Base-by-base conservation (phyloP, 2,888 invertebrate species). In the Steinernema carpocapsae region DNA sequence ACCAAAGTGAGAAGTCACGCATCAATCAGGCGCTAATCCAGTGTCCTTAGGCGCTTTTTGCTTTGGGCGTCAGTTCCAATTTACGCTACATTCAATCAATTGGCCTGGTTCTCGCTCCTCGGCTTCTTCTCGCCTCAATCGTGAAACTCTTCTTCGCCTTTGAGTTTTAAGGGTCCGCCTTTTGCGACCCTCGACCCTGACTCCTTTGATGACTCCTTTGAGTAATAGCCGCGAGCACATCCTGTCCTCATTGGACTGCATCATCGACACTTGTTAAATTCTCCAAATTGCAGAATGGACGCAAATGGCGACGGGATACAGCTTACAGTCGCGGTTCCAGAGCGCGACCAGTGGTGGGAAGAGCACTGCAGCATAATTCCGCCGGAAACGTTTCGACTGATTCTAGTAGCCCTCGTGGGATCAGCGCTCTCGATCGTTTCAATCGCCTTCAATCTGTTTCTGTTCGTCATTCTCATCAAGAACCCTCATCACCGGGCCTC, bases 391-490 rank as follows among this genome's bases (percentile, higher is more conserved):
- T 75, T 79, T 51, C 78, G 84, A 73, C 71, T 85, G 24, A 52
- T 82, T 32, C 77, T 87, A 43, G 83, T 86, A 26, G 85, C 81
- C 14, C 73, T 84, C n/a, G 24, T 77, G 29, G 87, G 87, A 26
- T 83, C 84, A 3, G 64, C 74, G 26, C 77, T 86, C 22, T 81
- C 87, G 7, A 56, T 76, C 7, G 71, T 85, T 56, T 85, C 85
- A 7, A 78, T 85, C 42, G 56, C 82, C 51, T 83, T 84, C 76
- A 87, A 87, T 76, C 76, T 78, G n/a, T 83, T 87, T 59, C 79
- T 87, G 29, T 84, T 86, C 76, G 45, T 78, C 19, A 79, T 87
- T 1, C 77, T 87, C 24, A 73, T 78, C 29, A 70, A 77, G 17
- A 83, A 81, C 56, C 77, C 76, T 19, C 78, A 82, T 51, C 83